Evolutionary conservation across 1,140 invertebrate species (phyloP).

Genomic region (Stenopsyche tienmushanensis): DNA sequence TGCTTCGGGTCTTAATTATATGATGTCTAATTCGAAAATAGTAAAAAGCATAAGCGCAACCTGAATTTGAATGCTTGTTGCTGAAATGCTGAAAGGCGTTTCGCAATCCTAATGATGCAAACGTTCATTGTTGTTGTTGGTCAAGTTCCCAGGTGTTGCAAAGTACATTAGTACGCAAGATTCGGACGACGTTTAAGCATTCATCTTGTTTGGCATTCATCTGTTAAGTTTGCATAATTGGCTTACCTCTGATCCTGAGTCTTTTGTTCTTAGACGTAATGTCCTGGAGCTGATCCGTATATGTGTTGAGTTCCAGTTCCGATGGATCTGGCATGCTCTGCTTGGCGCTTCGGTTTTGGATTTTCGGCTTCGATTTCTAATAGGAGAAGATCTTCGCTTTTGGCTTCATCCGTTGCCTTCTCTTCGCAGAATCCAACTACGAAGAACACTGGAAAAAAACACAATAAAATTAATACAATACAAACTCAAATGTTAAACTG

Average conservation of each 20-base stretch:
- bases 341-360: slow-evolving; percentile 31
- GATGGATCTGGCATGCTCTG: slow-evolving; percentile 29
- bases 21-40: too few species aligned
- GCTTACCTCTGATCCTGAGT: slow-evolving; percentile 31
- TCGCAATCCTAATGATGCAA: not conserved
- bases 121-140: not conserved
- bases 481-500: too few species aligned
- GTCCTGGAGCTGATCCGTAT: slow-evolving; percentile 31
- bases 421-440: slow-evolving; percentile 24
- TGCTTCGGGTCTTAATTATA: too few species aligned
- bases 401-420: not conserved
- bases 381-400: slow-evolving; percentile 19
- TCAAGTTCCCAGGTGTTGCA: slow-evolving; percentile 1
- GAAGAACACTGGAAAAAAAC: slow-evolving; percentile 23
- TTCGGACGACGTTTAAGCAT: not conserved
- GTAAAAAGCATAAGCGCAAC: too few species aligned
- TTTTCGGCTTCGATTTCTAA: slow-evolving; percentile 7
- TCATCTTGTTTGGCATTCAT: not conserved
- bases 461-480: not conserved
- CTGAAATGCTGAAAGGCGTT: too few species aligned
- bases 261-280: slow-evolving; percentile 37
- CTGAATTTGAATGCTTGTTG: too few species aligned
- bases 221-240: not conserved
- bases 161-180: not conserved
- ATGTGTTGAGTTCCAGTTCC: slow-evolving; percentile 28